Evolutionary conservation across 2,113 vertebrate species (phyloP).

Genomic region (Ailuropoda melanoleuca): DNA sequence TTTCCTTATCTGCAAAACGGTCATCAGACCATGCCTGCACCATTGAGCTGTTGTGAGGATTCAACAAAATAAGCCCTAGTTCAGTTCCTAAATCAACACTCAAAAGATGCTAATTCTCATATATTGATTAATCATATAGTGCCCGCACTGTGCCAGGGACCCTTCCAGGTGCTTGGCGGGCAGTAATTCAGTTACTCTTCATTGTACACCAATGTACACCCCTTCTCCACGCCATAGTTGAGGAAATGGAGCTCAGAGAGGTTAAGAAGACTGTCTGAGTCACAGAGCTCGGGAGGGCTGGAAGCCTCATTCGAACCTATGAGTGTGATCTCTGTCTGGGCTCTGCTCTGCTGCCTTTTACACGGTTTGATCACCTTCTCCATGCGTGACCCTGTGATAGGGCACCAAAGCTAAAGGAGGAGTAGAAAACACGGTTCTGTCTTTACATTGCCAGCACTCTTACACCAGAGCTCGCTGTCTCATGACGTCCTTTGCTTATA

Average conservation of each 20-base stretch:
- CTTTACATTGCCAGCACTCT: not conserved
- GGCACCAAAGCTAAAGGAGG: not conserved
- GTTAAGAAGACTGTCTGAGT: not conserved
- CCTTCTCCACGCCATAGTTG: not conserved
- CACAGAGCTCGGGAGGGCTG: not conserved
- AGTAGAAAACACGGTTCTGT: fast-evolving
- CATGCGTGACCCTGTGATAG: fast-evolving
- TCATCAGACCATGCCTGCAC: fast-evolving
- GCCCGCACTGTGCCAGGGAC: fast-evolving
- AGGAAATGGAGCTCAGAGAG: not conserved
- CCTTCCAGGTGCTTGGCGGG: not conserved
- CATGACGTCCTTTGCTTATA: not conserved
- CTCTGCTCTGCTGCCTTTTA: not conserved
- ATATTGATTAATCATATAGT: no score
- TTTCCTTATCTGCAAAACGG: not conserved
- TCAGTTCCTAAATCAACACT: not conserved
- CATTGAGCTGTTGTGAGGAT: not conserved
- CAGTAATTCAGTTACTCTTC: not conserved
- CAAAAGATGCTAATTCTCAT: not conserved
- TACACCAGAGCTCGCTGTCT: not conserved
- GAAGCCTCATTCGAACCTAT: not conserved
- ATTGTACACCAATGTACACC: no score
- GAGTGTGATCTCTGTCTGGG: not conserved
- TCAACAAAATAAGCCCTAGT: not conserved
- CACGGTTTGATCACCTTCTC: not conserved